These are phyloP conservation scores for Phyllotreta striolata DNA, from an alignment of 2,888 invertebrate genomes.

Conservation along the genomic window DNA sequence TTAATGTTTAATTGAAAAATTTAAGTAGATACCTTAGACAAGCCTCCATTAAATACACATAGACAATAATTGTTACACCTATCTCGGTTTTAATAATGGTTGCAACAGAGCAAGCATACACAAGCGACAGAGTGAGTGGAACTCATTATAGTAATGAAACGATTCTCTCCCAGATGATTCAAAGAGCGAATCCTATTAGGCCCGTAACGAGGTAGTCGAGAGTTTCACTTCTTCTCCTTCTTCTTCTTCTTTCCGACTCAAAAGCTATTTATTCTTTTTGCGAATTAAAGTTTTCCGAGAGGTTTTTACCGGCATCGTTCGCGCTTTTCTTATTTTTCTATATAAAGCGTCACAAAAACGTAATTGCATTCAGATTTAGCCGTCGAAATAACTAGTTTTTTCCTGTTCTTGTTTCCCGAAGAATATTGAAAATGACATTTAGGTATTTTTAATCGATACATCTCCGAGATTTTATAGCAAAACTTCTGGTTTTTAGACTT, in stretches of 20 bases:
- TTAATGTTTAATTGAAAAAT: not conserved
- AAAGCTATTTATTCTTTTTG: constrained; percentile 41
- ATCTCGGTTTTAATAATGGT: constrained; percentile 54
- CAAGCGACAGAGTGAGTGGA: constrained; percentile 51
- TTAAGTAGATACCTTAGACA: not conserved
- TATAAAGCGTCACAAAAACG: constrained; percentile 32
- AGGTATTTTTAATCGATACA: constrained; percentile 19
- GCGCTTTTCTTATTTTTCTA: constrained; percentile 33
- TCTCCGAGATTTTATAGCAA: not conserved
- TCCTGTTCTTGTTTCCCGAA: constrained; percentile 13
- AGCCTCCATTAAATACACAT: not conserved
- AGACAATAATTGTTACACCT: constrained; percentile 26
- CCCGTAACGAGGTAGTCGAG: constrained; percentile 51
- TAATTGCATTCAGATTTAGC: constrained; percentile 38
- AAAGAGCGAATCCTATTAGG: constrained; percentile 55
- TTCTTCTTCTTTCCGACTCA: constrained; percentile 31
- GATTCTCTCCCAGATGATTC: constrained; percentile 53
- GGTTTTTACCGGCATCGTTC: constrained; percentile 28
- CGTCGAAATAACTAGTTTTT: constrained; percentile 29
- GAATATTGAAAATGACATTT: constrained; percentile 16
- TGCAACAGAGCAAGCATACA: constrained; percentile 52
- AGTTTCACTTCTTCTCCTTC: constrained; percentile 37
- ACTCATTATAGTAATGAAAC: constrained; percentile 57
- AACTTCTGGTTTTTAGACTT: not conserved
- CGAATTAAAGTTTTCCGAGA: constrained; percentile 38